phyloP scores from a whole-genome alignment of 1,140 invertebrate species.

The Cylas formicarius region DNA sequence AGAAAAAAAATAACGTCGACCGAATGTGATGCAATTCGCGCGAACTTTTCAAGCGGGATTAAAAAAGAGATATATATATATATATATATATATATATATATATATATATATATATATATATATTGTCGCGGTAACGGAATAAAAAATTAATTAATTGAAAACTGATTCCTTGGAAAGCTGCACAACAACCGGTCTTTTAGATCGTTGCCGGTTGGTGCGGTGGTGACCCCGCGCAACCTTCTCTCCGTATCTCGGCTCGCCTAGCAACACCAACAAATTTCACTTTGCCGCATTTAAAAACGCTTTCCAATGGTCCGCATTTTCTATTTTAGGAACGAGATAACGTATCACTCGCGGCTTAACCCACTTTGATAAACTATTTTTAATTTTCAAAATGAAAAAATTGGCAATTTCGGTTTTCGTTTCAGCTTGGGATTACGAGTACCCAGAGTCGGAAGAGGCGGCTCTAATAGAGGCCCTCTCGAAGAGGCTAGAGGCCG shows the following conservation, averaged over 20 bases:
- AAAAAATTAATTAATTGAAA: background rate
- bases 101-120: background rate
- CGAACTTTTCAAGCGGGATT: no score
- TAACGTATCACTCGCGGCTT: no score
- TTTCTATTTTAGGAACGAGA: no score
- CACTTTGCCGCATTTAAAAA: no score
- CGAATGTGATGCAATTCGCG: no score
- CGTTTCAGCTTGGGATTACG: conserved; percentile 23
- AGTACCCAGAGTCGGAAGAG: conserved; percentile 26
- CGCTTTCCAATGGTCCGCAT: no score
- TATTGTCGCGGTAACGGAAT: background rate
- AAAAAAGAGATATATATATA: no score
- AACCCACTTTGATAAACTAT: no score
- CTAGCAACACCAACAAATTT: no score
- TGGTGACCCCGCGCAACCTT: conserved; percentile 36
- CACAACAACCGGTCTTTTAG: background rate
- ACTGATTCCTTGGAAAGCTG: background rate
- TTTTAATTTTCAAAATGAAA: conserved; percentile 52
- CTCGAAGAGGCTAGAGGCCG: conserved; percentile 62
- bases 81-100: conserved; percentile 1
- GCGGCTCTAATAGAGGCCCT: conserved; percentile 47
- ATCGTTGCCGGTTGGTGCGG: background rate
- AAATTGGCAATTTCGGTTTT: conserved; percentile 46
- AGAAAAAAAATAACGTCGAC: no score
- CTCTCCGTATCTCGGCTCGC: no score